Evolutionary conservation across 2,888 invertebrate genomes (phyloP).

Genomic region (Tricholauxania praeusta): DNA sequence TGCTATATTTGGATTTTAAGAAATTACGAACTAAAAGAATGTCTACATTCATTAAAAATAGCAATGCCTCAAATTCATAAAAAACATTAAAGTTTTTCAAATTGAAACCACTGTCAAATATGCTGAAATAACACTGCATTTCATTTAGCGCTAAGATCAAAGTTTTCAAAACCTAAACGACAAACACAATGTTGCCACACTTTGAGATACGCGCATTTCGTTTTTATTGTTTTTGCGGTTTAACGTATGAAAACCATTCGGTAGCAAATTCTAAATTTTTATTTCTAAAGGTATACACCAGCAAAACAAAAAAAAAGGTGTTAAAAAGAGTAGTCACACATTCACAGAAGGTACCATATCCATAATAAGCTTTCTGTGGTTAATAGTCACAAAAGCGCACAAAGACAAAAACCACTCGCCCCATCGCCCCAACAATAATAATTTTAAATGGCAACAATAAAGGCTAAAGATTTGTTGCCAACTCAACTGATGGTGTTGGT

Average conservation of each 20-base stretch:
- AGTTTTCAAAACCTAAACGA: conserved; percentile 4
- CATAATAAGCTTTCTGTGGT: too few relatives aligned
- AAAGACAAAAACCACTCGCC: too few relatives aligned
- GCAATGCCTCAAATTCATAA: too few relatives aligned
- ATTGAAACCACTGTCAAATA: not conserved
- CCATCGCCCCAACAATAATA: not conserved
- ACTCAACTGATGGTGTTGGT: not conserved
- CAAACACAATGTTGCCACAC: conserved; percentile 34
- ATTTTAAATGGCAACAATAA: not conserved
- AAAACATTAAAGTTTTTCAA: too few relatives aligned
- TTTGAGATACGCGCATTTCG: conserved; percentile 14
- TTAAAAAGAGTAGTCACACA: too few relatives aligned
- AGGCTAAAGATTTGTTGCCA: not conserved
- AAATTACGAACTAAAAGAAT: too few relatives aligned
- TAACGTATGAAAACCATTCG: conserved; percentile 27
- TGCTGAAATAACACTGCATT: not conserved
- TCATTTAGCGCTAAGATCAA: conserved; percentile 25
- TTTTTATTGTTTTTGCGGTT: conserved; percentile 10
- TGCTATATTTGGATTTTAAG: too few relatives aligned
- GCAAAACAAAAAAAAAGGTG: too few relatives aligned
- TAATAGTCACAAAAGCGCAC: too few relatives aligned
- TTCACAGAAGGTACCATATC: too few relatives aligned
- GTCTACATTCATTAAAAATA: too few relatives aligned
- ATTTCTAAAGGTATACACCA: not conserved
- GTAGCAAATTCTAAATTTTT: conserved; percentile 28